phyloP scores from a whole-genome alignment of 1,140 invertebrate species.

The Drosophila nigrodunni region DNA sequence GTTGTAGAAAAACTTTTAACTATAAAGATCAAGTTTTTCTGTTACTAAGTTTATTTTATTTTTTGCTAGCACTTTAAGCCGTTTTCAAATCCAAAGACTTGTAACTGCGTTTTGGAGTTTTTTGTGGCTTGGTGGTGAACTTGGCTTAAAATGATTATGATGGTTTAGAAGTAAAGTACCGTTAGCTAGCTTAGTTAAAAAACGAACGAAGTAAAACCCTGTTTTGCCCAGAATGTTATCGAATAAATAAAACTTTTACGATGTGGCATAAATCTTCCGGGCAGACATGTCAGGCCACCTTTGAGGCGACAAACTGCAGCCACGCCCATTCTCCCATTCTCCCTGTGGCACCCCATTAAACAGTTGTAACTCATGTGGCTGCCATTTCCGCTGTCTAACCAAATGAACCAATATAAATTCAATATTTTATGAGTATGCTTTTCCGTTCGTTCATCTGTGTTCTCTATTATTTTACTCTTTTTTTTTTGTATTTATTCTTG shows the following conservation, averaged over 20 bases:
- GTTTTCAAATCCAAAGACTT: no score
- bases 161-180: slow-evolving; percentile 1
- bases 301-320: slow-evolving; percentile 15
- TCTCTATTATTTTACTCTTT: slow-evolving; percentile 3
- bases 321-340: slow-evolving; percentile 36
- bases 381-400: slow-evolving; percentile 58
- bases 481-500: background rate
- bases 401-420: slow-evolving; percentile 71
- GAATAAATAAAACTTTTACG: slow-evolving; percentile 50
- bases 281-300: slow-evolving; percentile 36
- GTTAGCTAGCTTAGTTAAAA: slow-evolving; percentile 28
- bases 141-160: no score
- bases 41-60: no score
- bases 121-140: no score
- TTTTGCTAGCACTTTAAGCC: no score
- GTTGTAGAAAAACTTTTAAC: no score
- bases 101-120: no score
- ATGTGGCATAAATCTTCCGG: slow-evolving; percentile 52
- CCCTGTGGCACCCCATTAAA: slow-evolving; percentile 33
- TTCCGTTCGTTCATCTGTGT: background rate
- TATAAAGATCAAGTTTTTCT: no score
- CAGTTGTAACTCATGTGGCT: slow-evolving; percentile 67
- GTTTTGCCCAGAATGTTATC: slow-evolving; percentile 24
- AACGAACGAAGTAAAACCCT: slow-evolving; percentile 28
- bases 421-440: slow-evolving; percentile 62